A percentile compares a stretch with the other conserved stretches of the same genome.
Conservation (phyloP, 2,113 vertebrate species). For the Trichomycterus rosablanca region DNA sequence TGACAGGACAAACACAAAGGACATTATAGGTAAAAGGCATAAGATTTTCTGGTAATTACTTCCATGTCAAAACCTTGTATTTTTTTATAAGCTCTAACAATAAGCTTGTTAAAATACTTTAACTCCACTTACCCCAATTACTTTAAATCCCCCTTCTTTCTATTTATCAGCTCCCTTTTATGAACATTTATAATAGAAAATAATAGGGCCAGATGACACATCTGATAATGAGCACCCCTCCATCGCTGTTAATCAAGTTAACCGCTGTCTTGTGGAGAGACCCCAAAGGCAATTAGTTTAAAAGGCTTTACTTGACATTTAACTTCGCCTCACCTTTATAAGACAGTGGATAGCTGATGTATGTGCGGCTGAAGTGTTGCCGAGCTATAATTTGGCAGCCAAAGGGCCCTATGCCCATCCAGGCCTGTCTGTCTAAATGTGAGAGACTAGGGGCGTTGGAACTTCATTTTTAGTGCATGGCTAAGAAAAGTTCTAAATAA, state of each 20-base stretch:
- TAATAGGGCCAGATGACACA: too few relatives aligned
- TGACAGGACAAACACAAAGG: too few relatives aligned
- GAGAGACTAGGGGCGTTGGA: slow-evolving; percentile 39
- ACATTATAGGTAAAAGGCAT: too few relatives aligned
- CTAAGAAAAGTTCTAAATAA: slow-evolving; percentile 43
- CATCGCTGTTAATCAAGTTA: slow-evolving; percentile 50
- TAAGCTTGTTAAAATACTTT: too few relatives aligned
- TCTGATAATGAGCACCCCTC: neutral
- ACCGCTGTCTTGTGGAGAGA: slow-evolving; percentile 49
- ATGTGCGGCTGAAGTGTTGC: slow-evolving; percentile 53
- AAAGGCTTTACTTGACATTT: slow-evolving; percentile 70
- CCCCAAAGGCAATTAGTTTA: slow-evolving; percentile 63
- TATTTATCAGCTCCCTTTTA: too few relatives aligned
- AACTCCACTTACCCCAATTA: too few relatives aligned
- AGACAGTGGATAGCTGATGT: slow-evolving; percentile 64
- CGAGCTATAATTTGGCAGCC: slow-evolving; percentile 54
- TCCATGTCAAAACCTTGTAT: too few relatives aligned
- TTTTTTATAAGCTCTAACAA: too few relatives aligned
- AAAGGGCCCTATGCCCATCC: slow-evolving; percentile 34
- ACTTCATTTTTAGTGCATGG: slow-evolving; percentile 44
- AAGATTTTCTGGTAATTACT: too few relatives aligned
- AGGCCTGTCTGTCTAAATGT: slow-evolving; percentile 32
- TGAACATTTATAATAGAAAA: too few relatives aligned
- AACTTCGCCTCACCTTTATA: slow-evolving; percentile 51
- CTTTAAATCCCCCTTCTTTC: too few relatives aligned